Evolutionary conservation across 1,140 invertebrate species (phyloP).

Genomic region (Drosophila nikananu): DNA sequence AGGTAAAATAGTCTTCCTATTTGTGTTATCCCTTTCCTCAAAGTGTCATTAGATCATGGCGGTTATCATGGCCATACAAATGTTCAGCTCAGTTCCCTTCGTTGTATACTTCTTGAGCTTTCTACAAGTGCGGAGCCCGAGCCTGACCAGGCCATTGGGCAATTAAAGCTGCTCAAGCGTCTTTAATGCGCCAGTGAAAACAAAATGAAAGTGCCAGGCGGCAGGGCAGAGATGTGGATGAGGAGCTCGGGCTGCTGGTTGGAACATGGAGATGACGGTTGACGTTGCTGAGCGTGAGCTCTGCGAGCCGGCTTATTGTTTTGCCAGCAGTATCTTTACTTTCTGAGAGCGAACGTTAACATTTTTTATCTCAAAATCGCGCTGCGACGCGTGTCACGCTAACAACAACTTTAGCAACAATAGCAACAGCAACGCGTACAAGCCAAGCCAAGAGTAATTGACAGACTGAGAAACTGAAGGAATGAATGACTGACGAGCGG

Average conservation of each 20-base stretch:
- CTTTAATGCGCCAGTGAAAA: slow-evolving; percentile 81
- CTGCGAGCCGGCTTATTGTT: slow-evolving; percentile 38
- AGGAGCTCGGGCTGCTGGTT: slow-evolving; percentile 13
- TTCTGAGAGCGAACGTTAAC: slow-evolving; percentile 33
- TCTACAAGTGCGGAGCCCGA: slow-evolving; percentile 36
- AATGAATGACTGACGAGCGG: slow-evolving; percentile 32
- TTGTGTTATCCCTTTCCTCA: too few species aligned
- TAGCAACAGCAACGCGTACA: neutral
- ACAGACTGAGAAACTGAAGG: slow-evolving; percentile 23
- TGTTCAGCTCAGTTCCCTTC: slow-evolving; percentile 40
- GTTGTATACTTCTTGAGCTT: slow-evolving; percentile 58
- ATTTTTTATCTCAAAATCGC: slow-evolving; percentile 67
- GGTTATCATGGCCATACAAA: slow-evolving; percentile 13
- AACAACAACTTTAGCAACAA: slow-evolving; percentile 14
- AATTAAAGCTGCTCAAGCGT: slow-evolving; percentile 81
- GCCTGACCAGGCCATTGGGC: slow-evolving; percentile 55
- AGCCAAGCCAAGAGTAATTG: slow-evolving; percentile 16
- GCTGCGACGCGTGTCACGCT: slow-evolving; percentile 61
- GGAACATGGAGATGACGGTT: slow-evolving; percentile 11
- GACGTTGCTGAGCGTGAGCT: slow-evolving; percentile 26
- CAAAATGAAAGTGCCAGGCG: slow-evolving; percentile 74
- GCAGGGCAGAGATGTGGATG: slow-evolving; percentile 48
- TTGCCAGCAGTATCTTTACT: slow-evolving; percentile 40
- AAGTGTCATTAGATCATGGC: slow-evolving; percentile 2
- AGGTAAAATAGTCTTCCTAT: neutral